Evolutionary conservation across 1,140 invertebrate genomes (phyloP).

Genomic region (Pseudoatta argentina): DNA sequence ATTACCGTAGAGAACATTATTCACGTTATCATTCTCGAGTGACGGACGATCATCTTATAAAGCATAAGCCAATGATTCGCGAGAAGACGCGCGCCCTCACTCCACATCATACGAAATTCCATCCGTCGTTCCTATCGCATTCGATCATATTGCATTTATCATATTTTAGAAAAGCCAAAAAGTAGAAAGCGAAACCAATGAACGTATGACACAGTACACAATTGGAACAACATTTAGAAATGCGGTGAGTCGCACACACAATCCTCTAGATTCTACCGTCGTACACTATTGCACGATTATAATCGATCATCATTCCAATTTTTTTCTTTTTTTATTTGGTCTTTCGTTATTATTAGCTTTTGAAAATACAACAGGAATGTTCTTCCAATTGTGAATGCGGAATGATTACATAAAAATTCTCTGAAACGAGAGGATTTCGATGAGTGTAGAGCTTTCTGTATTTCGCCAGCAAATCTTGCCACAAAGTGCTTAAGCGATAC

Average conservation of each 20-base stretch:
- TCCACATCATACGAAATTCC: conserved; percentile 31
- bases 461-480: conserved; percentile 52
- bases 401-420: conserved; percentile 76
- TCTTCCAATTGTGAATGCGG: conserved; percentile 87
- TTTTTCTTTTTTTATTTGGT: conserved; percentile 75
- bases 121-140: conserved; percentile 64
- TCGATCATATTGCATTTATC: conserved; percentile 85
- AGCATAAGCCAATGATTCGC: conserved; percentile 33
- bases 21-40: conserved; percentile 38
- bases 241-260: conserved; percentile 86
- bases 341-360: conserved; percentile 73
- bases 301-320: conserved; percentile 78
- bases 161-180: conserved; percentile 87
- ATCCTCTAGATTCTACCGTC: conserved; percentile 81
- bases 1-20: conserved; percentile 17
- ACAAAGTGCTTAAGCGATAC: neutral
- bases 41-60: conserved; percentile 44
- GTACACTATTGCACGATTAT: conserved; percentile 84
- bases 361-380: conserved; percentile 83
- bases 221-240: conserved; percentile 87
- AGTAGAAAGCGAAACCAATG: conserved; percentile 86
- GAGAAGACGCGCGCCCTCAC: conserved; percentile 46
- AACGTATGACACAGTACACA: conserved; percentile 85
- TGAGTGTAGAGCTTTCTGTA: conserved; percentile 70
- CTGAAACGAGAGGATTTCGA: conserved; percentile 58